phyloP scores from a whole-genome alignment of 2,797 vertebrate species.

The Poliocrania exsul region DNA sequence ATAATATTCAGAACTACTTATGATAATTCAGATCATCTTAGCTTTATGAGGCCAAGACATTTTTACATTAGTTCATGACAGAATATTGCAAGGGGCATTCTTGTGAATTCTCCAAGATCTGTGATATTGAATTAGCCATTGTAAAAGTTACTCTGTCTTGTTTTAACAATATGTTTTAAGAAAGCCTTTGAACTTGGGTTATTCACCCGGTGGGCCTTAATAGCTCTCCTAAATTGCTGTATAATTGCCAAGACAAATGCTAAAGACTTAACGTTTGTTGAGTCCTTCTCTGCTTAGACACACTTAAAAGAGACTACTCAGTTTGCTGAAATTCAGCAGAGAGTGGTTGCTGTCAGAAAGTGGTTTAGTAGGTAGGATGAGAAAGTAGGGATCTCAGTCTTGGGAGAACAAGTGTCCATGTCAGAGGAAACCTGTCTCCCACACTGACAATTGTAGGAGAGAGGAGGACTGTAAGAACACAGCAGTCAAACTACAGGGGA shows the following conservation, averaged over 20 bases:
- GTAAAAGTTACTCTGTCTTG: background rate
- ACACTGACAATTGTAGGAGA: background rate
- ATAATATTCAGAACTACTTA: background rate
- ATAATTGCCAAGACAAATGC: conserved; percentile 38
- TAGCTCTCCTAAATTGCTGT: conserved; percentile 33
- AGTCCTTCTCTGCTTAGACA: background rate
- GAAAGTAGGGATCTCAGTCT: background rate
- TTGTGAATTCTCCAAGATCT: background rate
- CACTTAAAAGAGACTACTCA: background rate
- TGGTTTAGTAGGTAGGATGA: background rate
- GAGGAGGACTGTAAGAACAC: background rate
- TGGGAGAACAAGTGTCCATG: background rate
- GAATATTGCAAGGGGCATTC: background rate
- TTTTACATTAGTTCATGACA: background rate
- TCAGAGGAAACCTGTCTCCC: background rate
- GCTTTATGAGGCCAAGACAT: background rate
- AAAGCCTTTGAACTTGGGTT: background rate
- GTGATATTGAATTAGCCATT: background rate
- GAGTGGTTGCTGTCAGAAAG: background rate
- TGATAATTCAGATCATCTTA: background rate
- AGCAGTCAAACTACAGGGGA: background rate
- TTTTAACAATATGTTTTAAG: conserved; percentile 16
- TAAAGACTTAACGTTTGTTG: conserved; percentile 8
- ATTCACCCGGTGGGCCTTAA: conserved; percentile 25
- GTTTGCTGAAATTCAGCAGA: background rate